Evolutionary conservation across 2,797 vertebrate genomes (phyloP), one percentile per base, ranked within the genome.

Genomic region (Tragopan temminckii): DNA sequence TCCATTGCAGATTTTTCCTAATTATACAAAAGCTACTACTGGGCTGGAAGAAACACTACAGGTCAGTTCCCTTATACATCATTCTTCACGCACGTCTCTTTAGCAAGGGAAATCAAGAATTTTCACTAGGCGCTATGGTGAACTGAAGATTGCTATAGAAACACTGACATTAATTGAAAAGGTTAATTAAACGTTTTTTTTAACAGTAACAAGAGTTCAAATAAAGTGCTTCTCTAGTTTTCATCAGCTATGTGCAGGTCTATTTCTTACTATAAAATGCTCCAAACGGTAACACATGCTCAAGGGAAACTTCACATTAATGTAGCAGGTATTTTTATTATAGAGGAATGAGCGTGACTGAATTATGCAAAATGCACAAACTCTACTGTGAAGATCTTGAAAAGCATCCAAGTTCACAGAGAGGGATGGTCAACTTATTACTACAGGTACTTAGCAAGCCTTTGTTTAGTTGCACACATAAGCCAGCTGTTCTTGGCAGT

Each of bases 161-260:
- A 38, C 45, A 25, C 66, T 86, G 67, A 75, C 77, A 71, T 85
- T 88, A 91, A 90, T n/a, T 70, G 55, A 63, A 90, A 94, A 95
- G 63, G 35, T 90, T 94, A 91, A 92, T 96, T 85, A 84, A 95
- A 87, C 46, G 78, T 80, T 95, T 46, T 46, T 76, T 88, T 38
- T 68, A 96, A 71, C 9, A 75, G 75, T 31, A 88, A 82, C 48
- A 86, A 50, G 61, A 87, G 59, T 91, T 92, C 74, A 94, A 69
- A 82, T 24, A 88, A 93, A 93, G 33, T 20, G 2, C 17, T 92
- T 82, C 53, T 61, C 38, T 55, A 61, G 12, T 76, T 94, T 93
- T 75, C 68, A 89, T 38, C 69, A 86, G 77, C 25, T 69, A 75
- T 13, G 63, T 20, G 77, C 16, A 84, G 64, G 72, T 61, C 82